Evolutionary conservation across 1,140 invertebrate species (phyloP), one percentile per base, ranked within the genome.

Genomic region (Halictus rubicundus): DNA sequence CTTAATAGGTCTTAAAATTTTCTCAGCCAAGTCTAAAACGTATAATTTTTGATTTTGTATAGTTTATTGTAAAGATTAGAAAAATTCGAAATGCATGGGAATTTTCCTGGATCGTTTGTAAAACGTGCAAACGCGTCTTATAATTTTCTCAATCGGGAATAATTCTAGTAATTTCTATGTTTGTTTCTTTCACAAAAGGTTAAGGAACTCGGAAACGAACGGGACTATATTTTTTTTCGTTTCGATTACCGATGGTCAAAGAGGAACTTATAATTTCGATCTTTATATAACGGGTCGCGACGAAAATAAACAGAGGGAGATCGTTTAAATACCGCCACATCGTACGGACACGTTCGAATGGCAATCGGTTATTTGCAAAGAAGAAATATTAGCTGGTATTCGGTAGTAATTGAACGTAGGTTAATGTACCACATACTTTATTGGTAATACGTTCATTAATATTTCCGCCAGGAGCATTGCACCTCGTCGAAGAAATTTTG

Each of bases 381-480:
- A 85, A 85, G 79, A 82, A 85, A 86, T 85, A 86, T 85, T 85
- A 76, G 76, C 70, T 42, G 74, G 46, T 21, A 57, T 68, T 61
- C 59, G 74, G 23, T 81, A 68, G 85, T 86, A 85, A 82, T 86
- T 86, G 64, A 85, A 49, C 23, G 25, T 60, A 49, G 84, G 59
- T 79, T 82, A 79, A 82, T 75, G 63, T 25, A 79, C 65, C 61
- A 32, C 63, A 69, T 73, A 76, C 76, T 85, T 85, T 74, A 85
- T 85, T 59, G 72, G 63, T 78, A 76, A 86, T 82, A 77, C 63
- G 80, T 86, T 85, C 75, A 77, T 85, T 86, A 82, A 85, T 59
- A 76, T 79, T 82, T 69, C 42, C 59, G 37, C 19, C 60, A 82
- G 63, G 68, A 32, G 60, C n/a, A 75, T 85, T 75, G 82, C 75